phyloP scores from a whole-genome alignment of 2,113 vertebrate genomes.

The Hoplias malabaricus region DNA sequence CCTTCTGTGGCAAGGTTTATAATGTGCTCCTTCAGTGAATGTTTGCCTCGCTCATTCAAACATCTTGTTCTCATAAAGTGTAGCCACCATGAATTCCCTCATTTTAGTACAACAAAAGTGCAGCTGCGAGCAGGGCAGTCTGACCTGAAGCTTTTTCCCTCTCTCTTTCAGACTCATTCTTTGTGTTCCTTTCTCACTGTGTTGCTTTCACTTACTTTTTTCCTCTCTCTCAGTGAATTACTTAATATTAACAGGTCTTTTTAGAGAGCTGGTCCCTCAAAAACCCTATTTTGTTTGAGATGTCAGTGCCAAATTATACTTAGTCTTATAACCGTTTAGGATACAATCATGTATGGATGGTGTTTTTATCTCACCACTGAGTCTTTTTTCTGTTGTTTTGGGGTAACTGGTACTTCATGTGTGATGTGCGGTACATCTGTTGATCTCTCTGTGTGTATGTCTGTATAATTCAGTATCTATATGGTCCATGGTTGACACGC shows the following conservation, averaged over 20 bases:
- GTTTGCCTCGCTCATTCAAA: not conserved
- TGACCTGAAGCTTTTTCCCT: not conserved
- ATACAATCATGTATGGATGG: too few relatives aligned
- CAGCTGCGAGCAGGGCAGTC: not conserved
- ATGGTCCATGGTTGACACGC: not conserved
- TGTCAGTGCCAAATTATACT: too few relatives aligned
- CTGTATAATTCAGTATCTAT: too few relatives aligned
- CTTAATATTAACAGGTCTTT: too few relatives aligned
- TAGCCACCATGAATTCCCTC: not conserved
- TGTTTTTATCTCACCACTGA: too few relatives aligned
- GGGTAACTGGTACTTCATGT: too few relatives aligned
- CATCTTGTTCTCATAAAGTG: not conserved
- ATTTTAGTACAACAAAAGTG: not conserved
- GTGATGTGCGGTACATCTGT: too few relatives aligned
- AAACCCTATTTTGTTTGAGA: too few relatives aligned
- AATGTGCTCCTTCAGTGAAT: not conserved
- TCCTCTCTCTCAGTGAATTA: not conserved
- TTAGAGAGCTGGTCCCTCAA: too few relatives aligned
- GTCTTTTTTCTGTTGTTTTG: too few relatives aligned
- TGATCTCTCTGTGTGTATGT: too few relatives aligned
- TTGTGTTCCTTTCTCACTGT: not conserved
- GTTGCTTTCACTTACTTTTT: not conserved
- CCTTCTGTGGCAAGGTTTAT: not conserved
- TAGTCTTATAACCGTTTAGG: too few relatives aligned
- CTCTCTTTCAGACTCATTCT: not conserved